Conservation (phyloP, 1,140 invertebrate genomes). For the Acromyrmex charruanus region DNA sequence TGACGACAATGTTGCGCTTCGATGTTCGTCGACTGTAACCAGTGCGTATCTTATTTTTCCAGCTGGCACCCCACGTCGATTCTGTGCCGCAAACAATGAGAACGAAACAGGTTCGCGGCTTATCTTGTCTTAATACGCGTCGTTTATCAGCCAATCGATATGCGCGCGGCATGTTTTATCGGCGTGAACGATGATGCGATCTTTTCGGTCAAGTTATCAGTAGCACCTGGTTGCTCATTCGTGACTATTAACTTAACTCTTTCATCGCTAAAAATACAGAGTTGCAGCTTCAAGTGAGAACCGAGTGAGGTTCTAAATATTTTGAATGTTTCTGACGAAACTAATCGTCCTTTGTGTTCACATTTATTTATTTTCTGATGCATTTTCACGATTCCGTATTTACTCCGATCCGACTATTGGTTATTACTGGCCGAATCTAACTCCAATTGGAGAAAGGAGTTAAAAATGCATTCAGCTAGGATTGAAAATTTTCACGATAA, state of each 20-base stretch:
- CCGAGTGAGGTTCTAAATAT: too few relatives aligned
- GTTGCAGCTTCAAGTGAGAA: too few relatives aligned
- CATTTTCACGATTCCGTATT: too few relatives aligned
- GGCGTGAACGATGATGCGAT: constrained; percentile 37
- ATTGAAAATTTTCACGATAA: constrained; percentile 3
- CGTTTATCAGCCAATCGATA: constrained; percentile 51
- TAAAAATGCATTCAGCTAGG: not conserved
- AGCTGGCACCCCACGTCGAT: constrained; percentile 52
- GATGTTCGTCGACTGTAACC: constrained; percentile 38
- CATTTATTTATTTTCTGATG: too few relatives aligned
- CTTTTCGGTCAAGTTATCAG: not conserved
- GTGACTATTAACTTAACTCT: not conserved
- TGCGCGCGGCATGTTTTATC: constrained; percentile 23
- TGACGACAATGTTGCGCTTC: not conserved
- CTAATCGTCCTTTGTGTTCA: too few relatives aligned
- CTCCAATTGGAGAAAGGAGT: too few relatives aligned
- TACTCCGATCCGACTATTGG: too few relatives aligned
- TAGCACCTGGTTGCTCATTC: not conserved
- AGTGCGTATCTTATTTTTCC: constrained; percentile 51
- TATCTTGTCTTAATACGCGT: constrained; percentile 54
- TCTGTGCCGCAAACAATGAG: constrained; percentile 32
- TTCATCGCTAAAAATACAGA: not conserved
- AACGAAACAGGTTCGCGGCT: constrained; percentile 44
- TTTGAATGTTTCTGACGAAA: too few relatives aligned
- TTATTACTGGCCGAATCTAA: too few relatives aligned